Percentiles rank a stretch among this genome's conserved stretches.
phyloP scores from a whole-genome alignment of 1,140 invertebrate genomes.

The Musca domestica region DNA sequence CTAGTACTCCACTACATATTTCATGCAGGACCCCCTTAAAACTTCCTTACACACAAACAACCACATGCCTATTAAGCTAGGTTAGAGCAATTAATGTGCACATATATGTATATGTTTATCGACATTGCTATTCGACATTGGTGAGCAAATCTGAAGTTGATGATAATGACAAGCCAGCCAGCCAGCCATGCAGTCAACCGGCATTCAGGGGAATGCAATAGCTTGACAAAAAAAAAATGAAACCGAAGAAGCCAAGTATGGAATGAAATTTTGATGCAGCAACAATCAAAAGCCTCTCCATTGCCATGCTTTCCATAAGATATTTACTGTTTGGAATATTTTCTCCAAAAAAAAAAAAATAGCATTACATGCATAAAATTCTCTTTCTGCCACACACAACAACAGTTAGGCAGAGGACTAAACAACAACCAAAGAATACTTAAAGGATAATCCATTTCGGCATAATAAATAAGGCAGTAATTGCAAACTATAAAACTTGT shows the following conservation, averaged over 20 bases:
- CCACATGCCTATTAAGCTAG: too few species aligned
- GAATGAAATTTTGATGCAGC: background rate
- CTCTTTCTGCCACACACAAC: constrained; percentile 36
- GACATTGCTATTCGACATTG: too few species aligned
- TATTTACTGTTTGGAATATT: too few species aligned
- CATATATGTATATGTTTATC: too few species aligned
- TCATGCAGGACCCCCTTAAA: too few species aligned
- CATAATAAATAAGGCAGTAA: constrained; percentile 53
- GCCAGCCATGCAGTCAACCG: too few species aligned
- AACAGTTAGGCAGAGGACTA: constrained; percentile 24
- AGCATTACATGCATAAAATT: background rate
- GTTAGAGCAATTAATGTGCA: too few species aligned
- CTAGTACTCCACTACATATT: too few species aligned
- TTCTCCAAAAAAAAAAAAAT: background rate
- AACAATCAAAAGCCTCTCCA: background rate
- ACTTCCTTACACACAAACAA: too few species aligned
- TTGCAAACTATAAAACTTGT: constrained; percentile 34
- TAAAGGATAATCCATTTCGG: constrained; percentile 50
- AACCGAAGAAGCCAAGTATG: background rate
- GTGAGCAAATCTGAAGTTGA: background rate
- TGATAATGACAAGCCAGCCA: constrained; percentile 16
- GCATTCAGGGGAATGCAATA: background rate
- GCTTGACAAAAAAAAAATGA: background rate
- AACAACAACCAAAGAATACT: constrained; percentile 19
- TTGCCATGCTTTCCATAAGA: too few species aligned